phyloP scores from a whole-genome alignment of 2,888 invertebrate species.

The Cynaeus angustus region DNA sequence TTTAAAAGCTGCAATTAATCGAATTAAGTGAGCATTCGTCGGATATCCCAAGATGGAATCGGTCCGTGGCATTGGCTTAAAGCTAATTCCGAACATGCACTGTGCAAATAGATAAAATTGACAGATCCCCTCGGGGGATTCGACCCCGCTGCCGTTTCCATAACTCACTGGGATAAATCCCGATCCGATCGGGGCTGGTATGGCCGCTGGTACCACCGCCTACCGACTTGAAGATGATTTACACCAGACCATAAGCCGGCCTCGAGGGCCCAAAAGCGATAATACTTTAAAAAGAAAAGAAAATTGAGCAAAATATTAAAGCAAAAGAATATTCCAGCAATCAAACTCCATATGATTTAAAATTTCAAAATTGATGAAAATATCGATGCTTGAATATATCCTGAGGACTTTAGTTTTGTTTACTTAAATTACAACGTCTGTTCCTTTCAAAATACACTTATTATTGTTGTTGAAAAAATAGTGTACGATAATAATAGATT shows the following conservation, averaged over 20 bases:
- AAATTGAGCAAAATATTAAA: not conserved
- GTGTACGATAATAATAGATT: too few relatives aligned
- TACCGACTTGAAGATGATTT: conserved; percentile 41
- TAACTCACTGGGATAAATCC: conserved; percentile 48
- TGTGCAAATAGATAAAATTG: conserved; percentile 55
- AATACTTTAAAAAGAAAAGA: not conserved
- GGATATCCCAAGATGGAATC: conserved; percentile 38
- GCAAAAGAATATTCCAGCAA: not conserved
- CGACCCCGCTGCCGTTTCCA: conserved; percentile 44
- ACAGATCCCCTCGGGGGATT: conserved; percentile 53
- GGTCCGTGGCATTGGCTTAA: conserved; percentile 31
- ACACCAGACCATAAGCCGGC: conserved; percentile 17
- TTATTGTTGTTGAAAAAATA: too few relatives aligned
- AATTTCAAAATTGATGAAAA: too few relatives aligned
- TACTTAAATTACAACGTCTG: too few relatives aligned
- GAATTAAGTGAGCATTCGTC: conserved; percentile 42
- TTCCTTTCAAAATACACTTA: too few relatives aligned
- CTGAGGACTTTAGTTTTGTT: too few relatives aligned
- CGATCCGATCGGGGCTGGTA: conserved; percentile 34
- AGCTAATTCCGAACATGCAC: conserved; percentile 53
- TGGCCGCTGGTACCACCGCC: conserved; percentile 15
- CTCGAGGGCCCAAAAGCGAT: conserved; percentile 9
- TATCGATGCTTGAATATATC: too few relatives aligned
- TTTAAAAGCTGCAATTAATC: conserved; percentile 48
- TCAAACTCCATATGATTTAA: not conserved